phyloP scores from a whole-genome alignment of 2,113 vertebrate species.

The Naja naja region DNA sequence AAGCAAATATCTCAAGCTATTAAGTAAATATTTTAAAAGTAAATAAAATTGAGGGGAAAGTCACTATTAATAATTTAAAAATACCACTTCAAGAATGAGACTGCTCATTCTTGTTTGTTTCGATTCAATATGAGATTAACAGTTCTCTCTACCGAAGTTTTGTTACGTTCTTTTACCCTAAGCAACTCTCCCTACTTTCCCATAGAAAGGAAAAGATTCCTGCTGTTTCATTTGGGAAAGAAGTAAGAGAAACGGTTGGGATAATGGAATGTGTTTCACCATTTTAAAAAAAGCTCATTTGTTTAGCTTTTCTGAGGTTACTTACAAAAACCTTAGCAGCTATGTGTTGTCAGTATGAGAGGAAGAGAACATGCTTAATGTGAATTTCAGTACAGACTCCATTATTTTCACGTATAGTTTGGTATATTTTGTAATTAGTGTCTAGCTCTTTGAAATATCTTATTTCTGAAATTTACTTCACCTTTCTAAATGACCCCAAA shows the following conservation, averaged over 20 bases:
- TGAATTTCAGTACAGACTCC: background rate
- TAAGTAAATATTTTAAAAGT: background rate
- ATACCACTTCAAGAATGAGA: background rate
- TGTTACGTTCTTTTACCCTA: no score
- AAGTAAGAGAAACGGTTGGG: background rate
- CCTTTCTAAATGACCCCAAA: conserved; percentile 37
- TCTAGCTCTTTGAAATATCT: conserved; percentile 1
- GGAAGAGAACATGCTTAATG: background rate
- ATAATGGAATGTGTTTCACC: no score
- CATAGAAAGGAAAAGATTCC: background rate
- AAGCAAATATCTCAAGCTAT: background rate
- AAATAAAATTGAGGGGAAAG: background rate
- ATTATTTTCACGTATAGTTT: background rate
- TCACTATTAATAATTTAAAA: background rate
- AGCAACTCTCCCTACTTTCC: background rate
- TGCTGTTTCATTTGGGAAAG: conserved; percentile 5
- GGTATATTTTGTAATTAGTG: background rate
- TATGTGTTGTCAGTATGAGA: background rate
- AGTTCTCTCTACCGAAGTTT: background rate
- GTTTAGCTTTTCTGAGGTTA: background rate
- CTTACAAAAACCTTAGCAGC: background rate
- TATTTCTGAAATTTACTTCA: conserved; percentile 25
- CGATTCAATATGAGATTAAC: background rate
- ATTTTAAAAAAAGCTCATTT: background rate
- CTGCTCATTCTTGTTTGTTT: background rate